Evolutionary conservation across 1,140 invertebrate genomes (phyloP).

Genomic region (Tetranychus urticae): DNA sequence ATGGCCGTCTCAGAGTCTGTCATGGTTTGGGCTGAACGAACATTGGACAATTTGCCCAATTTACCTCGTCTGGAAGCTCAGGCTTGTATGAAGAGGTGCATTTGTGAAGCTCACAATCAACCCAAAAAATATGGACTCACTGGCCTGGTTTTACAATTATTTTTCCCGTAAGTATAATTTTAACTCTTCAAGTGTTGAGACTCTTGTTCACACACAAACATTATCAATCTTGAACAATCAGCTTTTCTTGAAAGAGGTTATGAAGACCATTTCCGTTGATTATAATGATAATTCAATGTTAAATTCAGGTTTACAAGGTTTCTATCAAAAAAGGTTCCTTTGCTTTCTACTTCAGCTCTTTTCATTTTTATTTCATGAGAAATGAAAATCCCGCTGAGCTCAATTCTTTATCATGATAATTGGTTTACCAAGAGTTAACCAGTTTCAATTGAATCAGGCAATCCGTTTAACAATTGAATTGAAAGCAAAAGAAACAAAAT

Average conservation of each 20-base stretch:
- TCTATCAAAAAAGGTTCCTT: background rate
- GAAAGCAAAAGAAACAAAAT: too few species aligned
- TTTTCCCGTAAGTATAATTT: conserved; percentile 17
- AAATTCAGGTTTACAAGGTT: too few species aligned
- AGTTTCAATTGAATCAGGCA: too few species aligned
- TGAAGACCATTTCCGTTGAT: background rate
- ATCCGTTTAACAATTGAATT: too few species aligned
- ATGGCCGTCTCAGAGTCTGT: conserved; percentile 11
- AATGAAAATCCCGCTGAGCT: background rate
- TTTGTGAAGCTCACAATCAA: conserved; percentile 18
- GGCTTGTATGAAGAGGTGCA: conserved; percentile 17
- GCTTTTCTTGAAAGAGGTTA: background rate
- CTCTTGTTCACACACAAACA: too few species aligned
- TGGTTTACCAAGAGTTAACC: too few species aligned
- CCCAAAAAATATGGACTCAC: conserved; percentile 17
- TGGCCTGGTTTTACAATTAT: conserved; percentile 16
- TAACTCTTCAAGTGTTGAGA: too few species aligned
- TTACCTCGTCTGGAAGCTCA: conserved; percentile 16
- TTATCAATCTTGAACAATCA: too few species aligned
- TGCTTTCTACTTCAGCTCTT: background rate
- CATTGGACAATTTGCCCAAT: conserved; percentile 14
- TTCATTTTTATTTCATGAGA: background rate
- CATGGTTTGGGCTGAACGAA: conserved; percentile 14
- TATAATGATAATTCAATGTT: background rate
- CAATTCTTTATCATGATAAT: too few species aligned